Evolutionary conservation across 2,113 vertebrate genomes (phyloP), one percentile per base, ranked within the genome.

Genomic region (Colinus virginianus): DNA sequence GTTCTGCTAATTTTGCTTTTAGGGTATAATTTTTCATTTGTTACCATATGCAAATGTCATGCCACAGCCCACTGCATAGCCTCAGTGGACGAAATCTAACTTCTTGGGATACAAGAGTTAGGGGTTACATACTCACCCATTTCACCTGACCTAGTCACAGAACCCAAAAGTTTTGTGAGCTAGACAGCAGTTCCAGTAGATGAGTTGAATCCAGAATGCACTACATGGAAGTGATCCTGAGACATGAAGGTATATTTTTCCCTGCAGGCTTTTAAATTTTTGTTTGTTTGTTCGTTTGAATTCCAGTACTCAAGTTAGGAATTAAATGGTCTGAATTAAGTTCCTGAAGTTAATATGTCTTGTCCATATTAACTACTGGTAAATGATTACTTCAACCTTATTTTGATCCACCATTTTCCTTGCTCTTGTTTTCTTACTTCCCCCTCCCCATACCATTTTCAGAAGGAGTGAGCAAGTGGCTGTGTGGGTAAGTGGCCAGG

Each of bases 381-480:
- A 21, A 49, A 22, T 28, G 30, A 77, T 18, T 77, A 71, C 30
- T n/a, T 12, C 34, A 23, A 38, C 26, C 55, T 38, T 62, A 32
- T 78, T 82, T 58, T 40, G 36, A 78, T 8, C 11, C 12, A 58
- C 13, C 40, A 26, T 5, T 49, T 45, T 82, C 68, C 53, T 88
- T 92, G 17, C 21, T 72, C 17, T 34, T 87, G 7, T 38, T 40
- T 19, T 70, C 28, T 15, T 63, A 4, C 63, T 75, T 84, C 34
- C 21, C 70, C 51, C 23, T 42, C 7, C 5, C 7, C 6, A 14
- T 38, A 3, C 5, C 19, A 43, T 13, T 21, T 4, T 25, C 26
- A 8, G 11, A 38, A 3, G 12, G 6, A 72, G 48, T 2, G 16
- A 59, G 5, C 0, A 1, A 53, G 16, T 0, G 1, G 3, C 14